Evolutionary conservation across 1,140 invertebrate genomes (phyloP), one percentile per base, ranked within the genome.

Genomic region (Cyphomyrmex costatus): DNA sequence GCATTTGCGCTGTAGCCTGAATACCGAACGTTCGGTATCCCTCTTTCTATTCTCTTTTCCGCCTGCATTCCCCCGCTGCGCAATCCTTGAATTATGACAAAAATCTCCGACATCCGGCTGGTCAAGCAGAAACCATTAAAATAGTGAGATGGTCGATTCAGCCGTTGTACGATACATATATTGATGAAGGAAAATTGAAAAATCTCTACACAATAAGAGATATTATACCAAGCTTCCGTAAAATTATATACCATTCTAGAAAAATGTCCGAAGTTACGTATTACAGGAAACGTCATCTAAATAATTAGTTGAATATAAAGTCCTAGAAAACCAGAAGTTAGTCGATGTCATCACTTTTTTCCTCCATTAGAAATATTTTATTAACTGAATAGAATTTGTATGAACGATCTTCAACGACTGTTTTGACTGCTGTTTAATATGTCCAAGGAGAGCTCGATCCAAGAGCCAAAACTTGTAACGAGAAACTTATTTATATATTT

Each of bases 1-100:
- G 63, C 58, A 53, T 74, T 66, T 51, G 60, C 74, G 68, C 65
- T 71, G 77, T 91, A 91, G 91, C 92, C 92, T 93, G 88, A 92
- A 93, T 93, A 92, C 89, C 90, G 89, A 91, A 86, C 88, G 51
- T 21, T n/a, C 36, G 27, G 60, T 65, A 42, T 63, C 36, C 36
- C 14, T 46, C 42, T n/a, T 33, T 53, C 65, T 0, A 68, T 68
- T 49, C 24, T 33, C 36, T 42, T 60, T 24, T n/a, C 16, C 27
- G 21, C 21, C 6, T n/a, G 36, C 30, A 42, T 68, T 68, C 2
- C n/a, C 4, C 19, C 27, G 2, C 33, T n/a, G 6, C 14, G 1
- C 27, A 19, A 51, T 58, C 30, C 53, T 33, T 33, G 30, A 83
- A 66, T 33, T 51, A 24, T 51, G 30, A 79, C 14, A 80, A 80